Conservation (phyloP, 2,888 invertebrate species). For the Girardia tigrina region DNA sequence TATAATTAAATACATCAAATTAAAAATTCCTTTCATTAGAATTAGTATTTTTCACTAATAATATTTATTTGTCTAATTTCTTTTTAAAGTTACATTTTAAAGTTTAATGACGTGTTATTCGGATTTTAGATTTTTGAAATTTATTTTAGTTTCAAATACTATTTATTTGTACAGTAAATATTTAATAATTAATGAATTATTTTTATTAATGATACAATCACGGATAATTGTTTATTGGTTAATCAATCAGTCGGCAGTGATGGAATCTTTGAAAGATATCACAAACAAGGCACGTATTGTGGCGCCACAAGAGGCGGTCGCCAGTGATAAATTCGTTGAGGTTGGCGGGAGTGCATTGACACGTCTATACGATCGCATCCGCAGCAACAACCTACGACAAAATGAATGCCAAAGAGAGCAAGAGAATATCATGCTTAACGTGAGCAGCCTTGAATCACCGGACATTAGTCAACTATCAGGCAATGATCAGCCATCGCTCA, state of each 20-base stretch:
- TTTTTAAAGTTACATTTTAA: too few relatives aligned
- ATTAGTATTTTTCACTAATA: too few relatives aligned
- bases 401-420: neutral
- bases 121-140: too few relatives aligned
- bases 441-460: too few relatives aligned
- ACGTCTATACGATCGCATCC: neutral
- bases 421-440: neutral
- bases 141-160: too few relatives aligned
- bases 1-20: too few relatives aligned
- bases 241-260: neutral
- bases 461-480: neutral
- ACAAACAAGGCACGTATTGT: neutral
- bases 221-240: neutral
- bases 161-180: too few relatives aligned
- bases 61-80: too few relatives aligned
- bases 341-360: neutral
- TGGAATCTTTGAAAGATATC: constrained; percentile 12
- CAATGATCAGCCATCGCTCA: neutral
- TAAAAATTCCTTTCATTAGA: too few relatives aligned
- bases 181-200: too few relatives aligned
- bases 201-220: neutral
- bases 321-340: neutral
- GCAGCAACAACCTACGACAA: too few relatives aligned
- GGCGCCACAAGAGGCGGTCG: neutral
- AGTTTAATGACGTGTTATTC: too few relatives aligned